Base-by-base conservation (phyloP, 2,888 invertebrate species). In the Drosophila stalkeri region DNA sequence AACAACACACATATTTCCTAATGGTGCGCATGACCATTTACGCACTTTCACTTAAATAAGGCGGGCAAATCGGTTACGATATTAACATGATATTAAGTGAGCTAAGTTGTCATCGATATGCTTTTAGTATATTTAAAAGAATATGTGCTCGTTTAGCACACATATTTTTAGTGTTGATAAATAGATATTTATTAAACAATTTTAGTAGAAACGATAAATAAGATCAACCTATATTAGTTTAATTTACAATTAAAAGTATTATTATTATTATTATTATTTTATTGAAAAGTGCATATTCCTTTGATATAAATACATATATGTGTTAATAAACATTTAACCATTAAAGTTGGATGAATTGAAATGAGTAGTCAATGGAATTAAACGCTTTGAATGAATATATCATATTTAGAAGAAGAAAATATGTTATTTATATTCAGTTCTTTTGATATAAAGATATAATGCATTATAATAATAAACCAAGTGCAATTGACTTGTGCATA, bases 1-100 rank as follows among this genome's bases (percentile, higher is more conserved):
- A 77, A 3, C 5, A 54, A 0, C 37, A 18, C 1, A 72, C 14
- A 39, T 84, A 86, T 27, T 60, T 60, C 43, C 85, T 86, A 82
- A 84, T 82, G 7, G 12, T 35, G 35, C 9, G 35, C 35, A 11
- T 35, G 11, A 35, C 12, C 12, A 35, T 35, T 12, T 11, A 35
- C 12, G 35, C 8, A 9, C 2, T 33, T 33, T 33, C 9, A 33
- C 4, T 12, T 35, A 35, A 35, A 35, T 35, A 12, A 35, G 8
- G n/a, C 41, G 41, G n/a, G n/a, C 6, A n/a, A 41, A 41, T 51
- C 27, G 46, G 51, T 44, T 44, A 16, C 44, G 11, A 27, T 27
- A 27, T 27, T 27, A 27, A 27, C 5, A 27, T 27, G 27, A 27
- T 27, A 27, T 27, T 27, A 27, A 6, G n/a, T n/a, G n/a, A n/a